Evolutionary conservation across 37 sponge, comb jelly and placozoan genomes (phyloP).

Genomic region (Tethya wilhelma): DNA sequence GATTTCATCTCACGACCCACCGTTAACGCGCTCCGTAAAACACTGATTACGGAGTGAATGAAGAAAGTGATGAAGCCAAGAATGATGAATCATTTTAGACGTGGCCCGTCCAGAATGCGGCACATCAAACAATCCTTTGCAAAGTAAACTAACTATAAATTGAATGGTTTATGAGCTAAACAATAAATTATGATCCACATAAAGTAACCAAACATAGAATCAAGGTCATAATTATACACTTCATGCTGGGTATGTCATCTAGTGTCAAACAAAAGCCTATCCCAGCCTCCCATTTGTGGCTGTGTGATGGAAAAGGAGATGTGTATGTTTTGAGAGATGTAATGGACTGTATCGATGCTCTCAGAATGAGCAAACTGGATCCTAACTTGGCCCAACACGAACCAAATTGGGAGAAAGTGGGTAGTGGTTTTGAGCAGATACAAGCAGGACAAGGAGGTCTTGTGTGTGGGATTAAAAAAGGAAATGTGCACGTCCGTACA

Average conservation of each 20-base stretch:
- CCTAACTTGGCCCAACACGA: neutral
- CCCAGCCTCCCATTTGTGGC: slow-evolving; percentile 34
- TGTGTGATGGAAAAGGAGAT: slow-evolving; percentile 27
- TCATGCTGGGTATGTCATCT: no score
- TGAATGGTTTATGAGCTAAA: no score
- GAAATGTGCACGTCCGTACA: slow-evolving; percentile 16
- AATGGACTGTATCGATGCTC: neutral
- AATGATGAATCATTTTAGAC: neutral
- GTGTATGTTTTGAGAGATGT: slow-evolving; percentile 4
- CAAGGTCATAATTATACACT: no score
- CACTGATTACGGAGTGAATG: neutral
- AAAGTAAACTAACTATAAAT: no score
- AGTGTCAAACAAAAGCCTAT: no score
- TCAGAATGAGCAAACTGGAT: neutral
- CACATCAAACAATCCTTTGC: no score
- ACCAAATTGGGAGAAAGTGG: slow-evolving; percentile 22
- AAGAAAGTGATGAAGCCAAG: neutral
- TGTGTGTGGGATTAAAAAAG: slow-evolving; percentile 30
- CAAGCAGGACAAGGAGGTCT: slow-evolving; percentile 24
- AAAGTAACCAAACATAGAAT: no score
- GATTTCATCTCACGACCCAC: no score
- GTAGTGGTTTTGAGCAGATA: neutral
- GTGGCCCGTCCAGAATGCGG: no score
- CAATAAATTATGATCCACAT: no score
- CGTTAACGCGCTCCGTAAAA: neutral